Evolutionary conservation across 2,113 vertebrate species (phyloP), one percentile per base, ranked within the genome.

Genomic region (Poeciliopsis retropinna): DNA sequence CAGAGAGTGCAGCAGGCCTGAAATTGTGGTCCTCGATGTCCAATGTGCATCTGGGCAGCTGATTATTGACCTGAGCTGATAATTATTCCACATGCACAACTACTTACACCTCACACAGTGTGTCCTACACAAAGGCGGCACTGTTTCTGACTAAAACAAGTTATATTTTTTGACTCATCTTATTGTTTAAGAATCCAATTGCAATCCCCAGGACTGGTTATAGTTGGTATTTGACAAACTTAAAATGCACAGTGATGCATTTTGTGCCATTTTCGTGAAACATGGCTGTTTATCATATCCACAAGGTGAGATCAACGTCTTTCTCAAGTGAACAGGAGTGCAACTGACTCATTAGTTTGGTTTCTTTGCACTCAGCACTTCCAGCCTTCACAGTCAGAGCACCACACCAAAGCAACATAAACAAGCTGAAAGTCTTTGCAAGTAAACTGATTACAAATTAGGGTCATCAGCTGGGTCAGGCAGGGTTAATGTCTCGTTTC

Each of bases 351-450:
- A 19, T 47, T 47, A 47, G 44, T 41, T 79, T 76, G 60, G 37
- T 39, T 60, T 70, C 60, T 57, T 34, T 54, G 34, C 31, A 67
- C 73, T 60, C n/a, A 44, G 60, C 77, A 62, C 73, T 70, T 76
- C 29, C 34, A 64, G 62, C 65, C 70, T 41, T 22, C 44, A 68
- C 27, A 64, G 64, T 60, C 73, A 54, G 31, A 37, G 34, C 8
- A 37, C 44, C 79, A 68, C 73, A 66, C 69, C 41, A 81, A 81
- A 32, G 62, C 62, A 32, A 22, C 30, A 64, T 4, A 31, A 64
- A 30, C 62, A 61, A 19, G 27, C 67, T 17, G 67, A 29, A 25
- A 28, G 12, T 39, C 25, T 8, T 28, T 27, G 15, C 2, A 64
- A 67, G 69, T 32, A 15, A 82, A 67, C 34, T 51, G 32, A 62